Evolutionary conservation across 2,888 invertebrate species (phyloP).

Genomic region (Chrysomela aeneicollis): DNA sequence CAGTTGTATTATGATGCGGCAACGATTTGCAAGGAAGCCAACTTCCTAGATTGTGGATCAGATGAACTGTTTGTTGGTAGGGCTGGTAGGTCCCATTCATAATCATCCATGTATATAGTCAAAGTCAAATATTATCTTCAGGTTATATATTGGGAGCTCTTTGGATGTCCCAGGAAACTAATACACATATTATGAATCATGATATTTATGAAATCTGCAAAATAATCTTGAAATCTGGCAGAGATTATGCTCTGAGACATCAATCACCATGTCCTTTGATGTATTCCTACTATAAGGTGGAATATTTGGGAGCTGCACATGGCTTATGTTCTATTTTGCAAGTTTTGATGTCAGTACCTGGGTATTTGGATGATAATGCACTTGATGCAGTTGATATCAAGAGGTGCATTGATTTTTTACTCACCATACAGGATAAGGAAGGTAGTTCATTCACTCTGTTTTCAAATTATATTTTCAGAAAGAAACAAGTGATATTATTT

Average conservation of each 20-base stretch:
- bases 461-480: too few relatives aligned
- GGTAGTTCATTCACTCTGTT: too few relatives aligned
- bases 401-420: constrained; percentile 71
- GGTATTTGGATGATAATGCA: constrained; percentile 65
- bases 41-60: constrained; percentile 72
- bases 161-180: constrained; percentile 72
- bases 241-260: constrained; percentile 69
- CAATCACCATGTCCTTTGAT: constrained; percentile 74
- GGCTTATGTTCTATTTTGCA: constrained; percentile 74
- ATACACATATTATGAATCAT: constrained; percentile 60
- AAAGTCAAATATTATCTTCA: constrained; percentile 21
- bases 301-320: constrained; percentile 78
- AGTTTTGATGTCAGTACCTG: constrained; percentile 68
- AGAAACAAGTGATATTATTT: too few relatives aligned
- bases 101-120: not conserved
- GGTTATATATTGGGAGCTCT: constrained; percentile 79
- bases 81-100: constrained; percentile 62
- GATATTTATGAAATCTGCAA: constrained; percentile 72
- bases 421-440: constrained; percentile 71
- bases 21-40: constrained; percentile 62
- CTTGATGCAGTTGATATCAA: constrained; percentile 68
- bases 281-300: constrained; percentile 75
- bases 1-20: constrained; percentile 61
- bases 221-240: constrained; percentile 75
- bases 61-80: constrained; percentile 89